These are phyloP conservation scores for Drosophila obscura DNA, from an alignment of 1,140 invertebrate genomes.

Conservation along the genomic window DNA sequence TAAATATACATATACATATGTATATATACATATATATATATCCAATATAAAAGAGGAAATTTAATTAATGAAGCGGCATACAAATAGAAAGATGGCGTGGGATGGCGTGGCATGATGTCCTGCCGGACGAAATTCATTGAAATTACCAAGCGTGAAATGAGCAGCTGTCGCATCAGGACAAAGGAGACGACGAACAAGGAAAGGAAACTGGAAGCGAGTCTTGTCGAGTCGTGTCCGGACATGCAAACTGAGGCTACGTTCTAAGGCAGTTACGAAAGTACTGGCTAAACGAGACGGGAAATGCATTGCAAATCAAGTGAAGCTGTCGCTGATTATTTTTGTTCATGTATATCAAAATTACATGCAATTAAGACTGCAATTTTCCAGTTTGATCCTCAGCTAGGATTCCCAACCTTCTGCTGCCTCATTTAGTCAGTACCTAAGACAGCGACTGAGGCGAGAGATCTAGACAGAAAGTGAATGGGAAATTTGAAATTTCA, in stretches of 20 bases:
- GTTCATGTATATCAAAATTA: no score
- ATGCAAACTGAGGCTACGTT: constrained; percentile 20
- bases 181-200: constrained; percentile 54
- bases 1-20: constrained; percentile 27
- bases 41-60: constrained; percentile 45
- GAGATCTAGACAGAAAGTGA: constrained; percentile 61
- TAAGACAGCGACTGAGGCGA: constrained; percentile 12
- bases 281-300: no score
- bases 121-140: constrained; percentile 71
- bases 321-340: no score
- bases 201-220: constrained; percentile 17
- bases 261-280: not conserved
- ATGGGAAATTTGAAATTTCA: constrained; percentile 78
- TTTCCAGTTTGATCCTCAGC: no score
- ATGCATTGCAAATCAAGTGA: no score
- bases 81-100: constrained; percentile 51
- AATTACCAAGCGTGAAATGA: constrained; percentile 80
- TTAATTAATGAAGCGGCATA: constrained; percentile 70
- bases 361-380: no score
- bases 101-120: constrained; percentile 33
- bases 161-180: constrained; percentile 77
- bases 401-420: no score
- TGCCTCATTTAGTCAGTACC: no score
- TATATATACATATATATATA: constrained; percentile 21
- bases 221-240: constrained; percentile 29